Evolutionary conservation across 2,797 vertebrate species (phyloP), one percentile per base, ranked within the genome.

Genomic region (Pangasius larnaudii): DNA sequence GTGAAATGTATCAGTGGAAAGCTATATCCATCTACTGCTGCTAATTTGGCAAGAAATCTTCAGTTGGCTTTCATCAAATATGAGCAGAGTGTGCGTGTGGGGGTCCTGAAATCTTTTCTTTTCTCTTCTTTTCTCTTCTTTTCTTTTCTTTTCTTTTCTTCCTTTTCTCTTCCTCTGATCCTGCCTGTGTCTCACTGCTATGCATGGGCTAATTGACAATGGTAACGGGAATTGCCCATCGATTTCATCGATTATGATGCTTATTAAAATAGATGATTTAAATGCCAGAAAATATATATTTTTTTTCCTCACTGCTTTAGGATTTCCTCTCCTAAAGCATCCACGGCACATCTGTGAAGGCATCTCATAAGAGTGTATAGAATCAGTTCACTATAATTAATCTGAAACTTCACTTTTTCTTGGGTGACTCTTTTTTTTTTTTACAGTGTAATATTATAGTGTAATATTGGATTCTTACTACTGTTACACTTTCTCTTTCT

Each of bases 401-500:
- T 78, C 75, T 19, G 27, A 53, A 78, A 18, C 49, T 33, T 53
- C 22, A 74, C 71, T 42, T 42, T 22, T 74, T 74, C 39, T 10
- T 71, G 69, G 36, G 13, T 42, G 36, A 42, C 19, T 72, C 24
- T 77, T 49, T 77, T 77, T n/a, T 16, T 77, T 49, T 77, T 77
- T n/a, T 16, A 49, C 14, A 6, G 3, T 46, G 9, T 46, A 79
- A 0, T 85, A 3, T 30, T 42, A 42, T 42, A 42, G 42, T 42
- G 42, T 7, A 42, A 42, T 39, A 39, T 39, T 4, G 36, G 36
- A 3, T 3, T 82, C 30, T 88, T 36, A 81, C 86, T 72, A 74
- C 87, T 88, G 86, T 91, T 90, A 61, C 16, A 61, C 71, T 51
- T 88, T 79, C 71, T 89, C 90, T 87, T 33, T 19, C 30, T 36